These are phyloP conservation scores for Todus mexicanus DNA, from an alignment of 2,797 vertebrate species.

Conservation along the genomic window DNA sequence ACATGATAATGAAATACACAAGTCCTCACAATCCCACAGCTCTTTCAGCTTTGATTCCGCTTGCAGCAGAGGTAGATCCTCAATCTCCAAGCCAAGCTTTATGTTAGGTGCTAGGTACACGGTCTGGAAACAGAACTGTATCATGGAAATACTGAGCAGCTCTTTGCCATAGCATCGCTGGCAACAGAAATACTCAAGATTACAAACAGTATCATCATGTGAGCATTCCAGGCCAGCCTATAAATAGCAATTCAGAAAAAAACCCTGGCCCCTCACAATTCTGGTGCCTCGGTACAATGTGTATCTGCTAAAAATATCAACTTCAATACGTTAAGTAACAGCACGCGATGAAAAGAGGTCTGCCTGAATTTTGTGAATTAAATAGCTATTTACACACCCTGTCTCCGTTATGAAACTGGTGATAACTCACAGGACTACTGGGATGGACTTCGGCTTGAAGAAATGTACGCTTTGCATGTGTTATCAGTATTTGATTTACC, in stretches of 20 bases:
- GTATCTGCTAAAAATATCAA: neutral
- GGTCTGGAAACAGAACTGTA: neutral
- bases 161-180: conserved; percentile 15
- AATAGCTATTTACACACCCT: neutral
- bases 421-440: neutral
- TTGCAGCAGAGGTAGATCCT: neutral
- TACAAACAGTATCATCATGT: conserved; percentile 43
- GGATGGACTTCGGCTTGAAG: neutral
- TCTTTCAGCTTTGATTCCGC: neutral
- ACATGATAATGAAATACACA: neutral
- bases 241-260: conserved; percentile 39
- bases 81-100: neutral
- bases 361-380: neutral
- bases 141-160: conserved; percentile 39
- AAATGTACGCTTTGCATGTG: neutral
- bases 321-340: neutral
- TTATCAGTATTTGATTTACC: neutral
- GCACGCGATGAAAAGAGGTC: neutral
- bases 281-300: neutral
- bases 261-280: neutral
- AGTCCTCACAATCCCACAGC: neutral
- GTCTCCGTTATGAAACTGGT: neutral
- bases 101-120: neutral
- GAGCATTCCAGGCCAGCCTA: conserved; percentile 48
- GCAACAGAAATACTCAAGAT: conserved; percentile 46